Percentiles rank a stretch among this genome's conserved stretches.
Evolutionary conservation across 2,797 vertebrate genomes (phyloP).

Genomic region (Sebastes itinus): DNA sequence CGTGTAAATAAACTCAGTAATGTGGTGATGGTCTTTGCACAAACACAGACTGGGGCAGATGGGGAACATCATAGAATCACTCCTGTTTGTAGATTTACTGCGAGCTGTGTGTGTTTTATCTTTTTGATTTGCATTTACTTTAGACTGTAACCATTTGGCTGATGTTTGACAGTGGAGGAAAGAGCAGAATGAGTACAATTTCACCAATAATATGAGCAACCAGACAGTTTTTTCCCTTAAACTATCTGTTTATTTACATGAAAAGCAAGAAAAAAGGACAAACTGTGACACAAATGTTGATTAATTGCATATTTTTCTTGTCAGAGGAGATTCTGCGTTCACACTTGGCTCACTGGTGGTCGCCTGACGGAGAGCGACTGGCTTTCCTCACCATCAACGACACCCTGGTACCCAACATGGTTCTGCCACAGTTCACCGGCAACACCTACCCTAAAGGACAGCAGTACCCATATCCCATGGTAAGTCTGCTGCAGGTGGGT

Average conservation of each 20-base stretch:
- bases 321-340: slow-evolving; percentile 92
- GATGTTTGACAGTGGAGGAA: background rate
- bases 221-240: background rate
- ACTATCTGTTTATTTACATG: too few relatives aligned
- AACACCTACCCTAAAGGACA: slow-evolving; percentile 89
- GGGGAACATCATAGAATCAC: background rate
- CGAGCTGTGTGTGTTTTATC: background rate
- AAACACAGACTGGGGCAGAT: background rate
- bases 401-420: slow-evolving; percentile 91
- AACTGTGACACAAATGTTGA: too few relatives aligned
- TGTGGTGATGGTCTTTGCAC: slow-evolving; percentile 12
- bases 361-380: slow-evolving; percentile 93
- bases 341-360: slow-evolving; percentile 96
- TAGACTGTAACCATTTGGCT: background rate
- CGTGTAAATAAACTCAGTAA: slow-evolving; percentile 34
- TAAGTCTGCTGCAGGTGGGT: slow-evolving; percentile 12
- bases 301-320: background rate
- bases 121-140: slow-evolving; percentile 12
- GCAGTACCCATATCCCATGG: slow-evolving; percentile 88
- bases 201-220: background rate
- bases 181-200: background rate
- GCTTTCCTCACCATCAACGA: slow-evolving; percentile 95
- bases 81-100: slow-evolving; percentile 10
- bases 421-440: slow-evolving; percentile 91
- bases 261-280: background rate